Base-by-base conservation (phyloP, 2,113 vertebrate species). In the Albula goreensis region DNA sequence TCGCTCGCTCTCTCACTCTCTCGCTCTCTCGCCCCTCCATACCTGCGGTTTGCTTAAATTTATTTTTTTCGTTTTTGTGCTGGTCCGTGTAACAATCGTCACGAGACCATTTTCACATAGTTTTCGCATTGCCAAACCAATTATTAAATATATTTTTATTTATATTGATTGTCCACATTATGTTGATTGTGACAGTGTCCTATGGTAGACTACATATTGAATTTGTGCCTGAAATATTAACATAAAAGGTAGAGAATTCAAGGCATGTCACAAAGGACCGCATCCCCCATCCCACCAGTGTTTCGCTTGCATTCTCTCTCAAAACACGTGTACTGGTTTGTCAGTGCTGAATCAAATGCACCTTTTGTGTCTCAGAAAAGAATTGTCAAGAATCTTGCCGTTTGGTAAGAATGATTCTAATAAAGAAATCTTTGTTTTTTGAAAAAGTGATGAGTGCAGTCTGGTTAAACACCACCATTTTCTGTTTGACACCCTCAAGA, bases 231-330 rank as follows among this genome's bases (percentile, higher is more conserved):
- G 51, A 52, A 31, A 9, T 78, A 17, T 19, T 70, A 41, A 78
- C 70, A 77, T 48, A n/a, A 52, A 78, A 70, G 22, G 51, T 56
- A 85, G 78, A 52, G 77, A 50, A 81, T 85, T 63, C 85, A 80
- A 50, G 48, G 85, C 78, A 63, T 49, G 85, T 80, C 78, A 10
- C 70, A 74, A 74, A 25, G 2, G 31, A 74, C 22, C 70, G n/a
- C 7, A 74, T 31, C 70, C 70, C 41, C 78, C 56, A 50, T n/a
- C 19, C 8, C 25, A 48, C 78, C 53, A 53, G 49, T 17, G 12
- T 53, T 81, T 50, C 50, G 15, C n/a, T 74, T 9, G 31, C 48
- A 56, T 74, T 74, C 70, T 74, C n/a, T 74, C 22, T 31, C 70
- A 31, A 10, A 74, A 74, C 8, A n/a, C 10, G 31, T 74, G n/a